Evolutionary conservation across 2,888 invertebrate genomes (phyloP), one percentile per base, ranked within the genome.

Genomic region (Phalera bucephala): DNA sequence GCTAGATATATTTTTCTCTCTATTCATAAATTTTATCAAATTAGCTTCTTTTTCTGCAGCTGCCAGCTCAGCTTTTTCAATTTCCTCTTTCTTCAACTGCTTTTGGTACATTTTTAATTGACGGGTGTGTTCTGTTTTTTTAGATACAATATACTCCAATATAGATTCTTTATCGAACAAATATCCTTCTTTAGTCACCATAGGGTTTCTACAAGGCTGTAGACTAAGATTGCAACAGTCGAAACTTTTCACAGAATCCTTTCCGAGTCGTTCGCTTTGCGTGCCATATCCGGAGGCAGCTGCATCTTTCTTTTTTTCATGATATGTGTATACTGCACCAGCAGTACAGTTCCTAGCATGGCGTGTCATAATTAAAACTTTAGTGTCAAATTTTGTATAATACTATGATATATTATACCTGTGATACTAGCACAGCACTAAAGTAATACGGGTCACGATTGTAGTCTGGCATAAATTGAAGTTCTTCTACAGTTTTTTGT

Each of bases 311-410:
- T 97, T 96, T 84, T 98, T 97, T 74, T 99, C 99, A 64, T 98
- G 97, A 66, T 99, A 99, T 0, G 99, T 98, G 76, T 99, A 99
- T 6, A 99, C 99, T 5, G 99, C 97, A 37, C 98, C 97, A 0
- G 99, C 99, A 1, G 99, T 99, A 69, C 97, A 97, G 86, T 99
- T 99, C 79, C 97, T 94, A 6, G 98, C 99, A 74, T 99, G 99
- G 34, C 99, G 92, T 0, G 97, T 97, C 97, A 97, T 97, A 56
- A 14, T 39, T 36, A 11, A 5, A 11, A n/a, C n/a, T n/a, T n/a
- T n/a, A n/a, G n/a, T n/a, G n/a, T n/a, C n/a, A n/a, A n/a, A n/a
- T n/a, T n/a, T n/a, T n/a, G n/a, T n/a, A n/a, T n/a, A n/a, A n/a
- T n/a, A n/a, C n/a, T n/a, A n/a, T n/a, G n/a, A n/a, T n/a, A n/a